Evolutionary conservation across 2,113 vertebrate species (phyloP).

Genomic region (Rana temporaria): DNA sequence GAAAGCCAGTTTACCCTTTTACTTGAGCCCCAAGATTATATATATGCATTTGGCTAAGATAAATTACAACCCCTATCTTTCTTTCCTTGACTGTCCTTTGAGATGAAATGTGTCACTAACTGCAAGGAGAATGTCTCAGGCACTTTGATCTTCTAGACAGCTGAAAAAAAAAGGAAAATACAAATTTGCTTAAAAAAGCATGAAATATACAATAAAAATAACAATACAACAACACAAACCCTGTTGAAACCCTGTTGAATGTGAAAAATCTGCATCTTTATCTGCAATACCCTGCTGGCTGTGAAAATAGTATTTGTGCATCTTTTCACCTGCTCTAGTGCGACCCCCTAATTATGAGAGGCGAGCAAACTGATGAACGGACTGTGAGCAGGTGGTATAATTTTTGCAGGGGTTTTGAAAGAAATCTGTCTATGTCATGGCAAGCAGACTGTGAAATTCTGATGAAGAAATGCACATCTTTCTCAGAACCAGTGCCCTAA

Average conservation of each 20-base stretch:
- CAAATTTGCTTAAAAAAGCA: not conserved
- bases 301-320: too few relatives aligned
- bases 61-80: not conserved
- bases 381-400: too few relatives aligned
- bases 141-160: slow-evolving; percentile 5
- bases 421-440: too few relatives aligned
- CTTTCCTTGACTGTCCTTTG: not conserved
- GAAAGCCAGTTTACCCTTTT: not conserved
- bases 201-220: not conserved
- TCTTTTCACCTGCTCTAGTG: too few relatives aligned
- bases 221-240: not conserved
- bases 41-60: not conserved
- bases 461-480: too few relatives aligned
- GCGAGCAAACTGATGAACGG: too few relatives aligned
- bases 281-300: too few relatives aligned
- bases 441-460: too few relatives aligned
- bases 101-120: not conserved
- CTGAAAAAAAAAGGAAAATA: slow-evolving; percentile 18
- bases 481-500: not conserved
- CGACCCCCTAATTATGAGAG: too few relatives aligned
- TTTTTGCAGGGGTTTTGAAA: too few relatives aligned
- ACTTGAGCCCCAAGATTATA: not conserved
- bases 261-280: too few relatives aligned
- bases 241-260: too few relatives aligned
- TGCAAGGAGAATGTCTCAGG: slow-evolving; percentile 9